These are phyloP conservation scores for Ommatoiulus sabulosus DNA, from an alignment of 2,888 invertebrate species.

Conservation along the genomic window DNA sequence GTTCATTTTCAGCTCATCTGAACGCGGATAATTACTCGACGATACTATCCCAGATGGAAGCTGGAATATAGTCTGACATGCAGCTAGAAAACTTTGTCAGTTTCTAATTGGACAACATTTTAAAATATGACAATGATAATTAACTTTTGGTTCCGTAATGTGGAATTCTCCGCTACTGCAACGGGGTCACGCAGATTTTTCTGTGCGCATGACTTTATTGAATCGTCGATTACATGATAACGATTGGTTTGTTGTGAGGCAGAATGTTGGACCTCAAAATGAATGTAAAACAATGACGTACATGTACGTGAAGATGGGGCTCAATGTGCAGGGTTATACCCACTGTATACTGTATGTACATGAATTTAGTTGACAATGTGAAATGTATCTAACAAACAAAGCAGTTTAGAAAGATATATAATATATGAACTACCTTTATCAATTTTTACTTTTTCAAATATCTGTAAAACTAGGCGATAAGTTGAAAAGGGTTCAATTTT, in stretches of 20 bases:
- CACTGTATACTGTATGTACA: too few relatives aligned
- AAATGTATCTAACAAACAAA: too few relatives aligned
- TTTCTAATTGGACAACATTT: background rate
- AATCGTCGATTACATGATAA: background rate
- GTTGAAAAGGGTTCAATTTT: too few relatives aligned
- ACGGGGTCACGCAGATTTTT: too few relatives aligned
- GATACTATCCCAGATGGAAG: background rate
- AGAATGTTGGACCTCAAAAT: background rate
- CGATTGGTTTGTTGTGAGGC: background rate
- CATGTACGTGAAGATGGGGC: background rate
- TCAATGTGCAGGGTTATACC: too few relatives aligned
- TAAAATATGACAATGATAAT: background rate
- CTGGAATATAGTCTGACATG: background rate
- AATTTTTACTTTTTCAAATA: too few relatives aligned
- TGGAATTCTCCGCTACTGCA: too few relatives aligned
- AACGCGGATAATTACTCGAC: background rate
- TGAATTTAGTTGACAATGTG: background rate
- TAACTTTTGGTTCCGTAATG: background rate
- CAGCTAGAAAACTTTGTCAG: background rate
- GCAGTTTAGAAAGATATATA: too few relatives aligned
- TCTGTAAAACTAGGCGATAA: too few relatives aligned
- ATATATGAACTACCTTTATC: too few relatives aligned
- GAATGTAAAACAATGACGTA: background rate
- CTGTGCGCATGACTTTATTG: background rate
- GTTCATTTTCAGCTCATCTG: constrained; percentile 15